These are phyloP conservation scores for Drosophila formosana DNA, from an alignment of 2,888 invertebrate genomes.

Conservation along the genomic window DNA sequence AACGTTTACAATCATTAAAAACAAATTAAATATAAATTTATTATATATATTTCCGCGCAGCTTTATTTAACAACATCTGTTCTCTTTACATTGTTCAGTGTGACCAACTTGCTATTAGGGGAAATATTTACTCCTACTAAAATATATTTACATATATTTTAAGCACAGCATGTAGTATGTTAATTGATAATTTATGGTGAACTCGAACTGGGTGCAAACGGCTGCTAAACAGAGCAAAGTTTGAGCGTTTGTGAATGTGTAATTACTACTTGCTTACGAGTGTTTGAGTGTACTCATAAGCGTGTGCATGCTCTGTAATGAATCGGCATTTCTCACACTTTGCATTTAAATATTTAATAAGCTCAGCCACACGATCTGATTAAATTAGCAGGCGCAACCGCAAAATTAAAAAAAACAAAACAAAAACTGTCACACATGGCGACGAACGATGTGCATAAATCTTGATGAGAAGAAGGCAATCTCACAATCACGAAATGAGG, in stretches of 20 bases:
- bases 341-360: constrained; percentile 52
- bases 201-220: constrained; percentile 20
- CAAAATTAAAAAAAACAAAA: constrained; percentile 22
- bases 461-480: constrained; percentile 33
- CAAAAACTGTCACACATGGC: constrained; percentile 52
- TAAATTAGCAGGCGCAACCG: constrained; percentile 52
- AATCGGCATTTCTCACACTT: constrained; percentile 48
- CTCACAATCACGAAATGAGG: constrained; percentile 5
- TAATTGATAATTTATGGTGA: constrained; percentile 14
- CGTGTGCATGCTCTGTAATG: constrained; percentile 5
- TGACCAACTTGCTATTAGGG: too few relatives aligned
- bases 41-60: too few relatives aligned
- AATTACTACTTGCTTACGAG: constrained; percentile 11
- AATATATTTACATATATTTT: too few relatives aligned
- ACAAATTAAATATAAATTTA: too few relatives aligned
- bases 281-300: not conserved
- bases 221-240: not conserved
- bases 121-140: too few relatives aligned
- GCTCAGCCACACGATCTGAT: constrained; percentile 58
- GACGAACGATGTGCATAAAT: constrained; percentile 44
- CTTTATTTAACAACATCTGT: too few relatives aligned
- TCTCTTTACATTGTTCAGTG: too few relatives aligned
- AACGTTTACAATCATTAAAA: too few relatives aligned
- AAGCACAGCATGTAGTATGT: too few relatives aligned
- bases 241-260: not conserved